phyloP scores from a whole-genome alignment of 1,140 invertebrate species.

The Neodiprion virginianus region DNA sequence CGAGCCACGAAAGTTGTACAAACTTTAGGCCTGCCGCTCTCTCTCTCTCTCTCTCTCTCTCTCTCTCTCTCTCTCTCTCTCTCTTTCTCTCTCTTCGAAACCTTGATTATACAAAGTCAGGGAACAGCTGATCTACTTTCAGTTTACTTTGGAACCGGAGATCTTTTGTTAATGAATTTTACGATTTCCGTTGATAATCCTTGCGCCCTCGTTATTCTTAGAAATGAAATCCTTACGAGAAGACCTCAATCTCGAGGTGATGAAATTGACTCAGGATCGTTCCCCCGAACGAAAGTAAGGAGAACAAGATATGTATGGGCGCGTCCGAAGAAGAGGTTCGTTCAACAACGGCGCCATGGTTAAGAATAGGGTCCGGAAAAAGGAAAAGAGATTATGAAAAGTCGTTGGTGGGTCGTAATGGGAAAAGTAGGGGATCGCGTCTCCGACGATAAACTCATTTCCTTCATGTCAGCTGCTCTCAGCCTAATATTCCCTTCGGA shows the following conservation, averaged over 20 bases:
- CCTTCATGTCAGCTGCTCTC: conserved; percentile 2
- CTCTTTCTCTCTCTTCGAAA: not conserved
- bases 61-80: not conserved
- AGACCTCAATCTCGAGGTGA: no score
- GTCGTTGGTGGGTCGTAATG: not conserved
- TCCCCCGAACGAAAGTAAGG: no score
- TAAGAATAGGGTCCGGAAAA: not conserved
- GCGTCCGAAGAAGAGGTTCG: no score
- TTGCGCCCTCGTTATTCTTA: no score
- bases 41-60: not conserved
- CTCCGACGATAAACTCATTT: conserved; percentile 4
- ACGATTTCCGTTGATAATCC: no score
- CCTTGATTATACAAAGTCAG: not conserved
- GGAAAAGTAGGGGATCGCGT: conserved; percentile 6
- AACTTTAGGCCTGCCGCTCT: not conserved
- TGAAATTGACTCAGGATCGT: no score
- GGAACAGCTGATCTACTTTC: no score
- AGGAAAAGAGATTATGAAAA: not conserved
- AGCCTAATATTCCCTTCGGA: conserved; percentile 5
- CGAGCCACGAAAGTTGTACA: not conserved
- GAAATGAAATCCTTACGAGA: no score
- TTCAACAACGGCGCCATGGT: not conserved
- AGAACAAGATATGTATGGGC: no score
- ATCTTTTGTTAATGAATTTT: no score
- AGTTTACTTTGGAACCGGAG: no score